Conservation (phyloP, 1,140 invertebrate genomes). For the Heliconius himera region DNA sequence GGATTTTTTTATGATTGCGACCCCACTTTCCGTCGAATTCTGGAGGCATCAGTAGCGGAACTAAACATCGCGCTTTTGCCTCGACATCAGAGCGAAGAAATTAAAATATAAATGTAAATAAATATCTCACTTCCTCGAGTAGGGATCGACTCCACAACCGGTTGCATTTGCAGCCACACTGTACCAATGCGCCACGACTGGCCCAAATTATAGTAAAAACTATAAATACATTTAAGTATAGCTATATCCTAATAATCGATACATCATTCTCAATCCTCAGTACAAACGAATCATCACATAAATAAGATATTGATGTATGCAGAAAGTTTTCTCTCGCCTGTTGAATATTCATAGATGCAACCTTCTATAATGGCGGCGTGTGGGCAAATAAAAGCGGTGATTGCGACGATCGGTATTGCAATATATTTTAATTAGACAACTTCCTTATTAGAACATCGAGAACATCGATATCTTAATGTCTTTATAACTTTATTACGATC, state of each 20-base stretch:
- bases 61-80: too few relatives aligned
- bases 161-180: too few relatives aligned
- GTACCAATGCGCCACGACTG: too few relatives aligned
- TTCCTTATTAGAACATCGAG: slow-evolving; percentile 29
- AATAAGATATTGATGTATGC: not conserved
- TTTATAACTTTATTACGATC: slow-evolving; percentile 27
- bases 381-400: slow-evolving; percentile 23
- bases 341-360: slow-evolving; percentile 7
- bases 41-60: too few relatives aligned
- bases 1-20: too few relatives aligned
- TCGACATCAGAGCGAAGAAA: too few relatives aligned
- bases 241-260: too few relatives aligned
- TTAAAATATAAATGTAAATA: too few relatives aligned
- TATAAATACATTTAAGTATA: not conserved
- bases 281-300: not conserved
- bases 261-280: too few relatives aligned
- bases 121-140: too few relatives aligned
- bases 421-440: slow-evolving; percentile 25
- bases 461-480: slow-evolving; percentile 29
- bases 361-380: slow-evolving; percentile 7
- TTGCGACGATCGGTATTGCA: slow-evolving; percentile 15
- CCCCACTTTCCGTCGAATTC: too few relatives aligned
- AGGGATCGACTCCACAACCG: too few relatives aligned
- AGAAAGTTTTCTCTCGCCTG: slow-evolving; percentile 2
- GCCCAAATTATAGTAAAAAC: not conserved